Evolutionary conservation across 1,140 invertebrate genomes (phyloP).

Genomic region (Coelopa frigida): DNA sequence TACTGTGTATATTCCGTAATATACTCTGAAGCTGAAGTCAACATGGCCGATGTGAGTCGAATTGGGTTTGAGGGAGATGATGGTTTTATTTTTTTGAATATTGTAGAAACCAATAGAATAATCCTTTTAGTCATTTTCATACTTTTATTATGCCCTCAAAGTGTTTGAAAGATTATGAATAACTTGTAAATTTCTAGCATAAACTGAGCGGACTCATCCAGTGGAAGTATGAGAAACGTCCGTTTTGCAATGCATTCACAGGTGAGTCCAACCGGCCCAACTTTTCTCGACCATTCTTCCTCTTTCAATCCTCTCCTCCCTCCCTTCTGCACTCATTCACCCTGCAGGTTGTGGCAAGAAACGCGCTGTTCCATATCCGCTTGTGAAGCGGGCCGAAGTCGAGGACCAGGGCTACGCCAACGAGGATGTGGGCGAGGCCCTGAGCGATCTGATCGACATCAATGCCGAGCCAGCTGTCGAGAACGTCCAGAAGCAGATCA

Average conservation of each 20-base stretch:
- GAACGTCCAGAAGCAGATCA: conserved; percentile 64
- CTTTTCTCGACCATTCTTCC: not conserved
- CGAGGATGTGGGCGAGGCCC: conserved; percentile 50
- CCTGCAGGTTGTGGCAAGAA: conserved; percentile 61
- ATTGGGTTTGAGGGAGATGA: not conserved
- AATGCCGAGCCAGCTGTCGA: conserved; percentile 62
- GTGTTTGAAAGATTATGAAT: conserved; percentile 2
- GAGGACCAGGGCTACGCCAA: conserved; percentile 27
- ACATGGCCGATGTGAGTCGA: conserved; percentile 7
- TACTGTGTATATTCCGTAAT: conserved; percentile 3
- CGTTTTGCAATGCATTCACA: conserved; percentile 68
- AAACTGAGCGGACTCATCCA: conserved; percentile 39
- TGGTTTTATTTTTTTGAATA: not conserved
- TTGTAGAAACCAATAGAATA: not conserved
- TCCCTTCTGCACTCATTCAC: conserved; percentile 5
- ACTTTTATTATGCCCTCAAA: not conserved
- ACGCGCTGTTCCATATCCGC: conserved; percentile 47
- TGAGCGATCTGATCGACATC: conserved; percentile 56
- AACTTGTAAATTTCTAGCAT: conserved; percentile 19
- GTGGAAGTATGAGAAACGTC: conserved; percentile 52
- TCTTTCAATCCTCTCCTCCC: not conserved
- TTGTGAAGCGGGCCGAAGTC: conserved; percentile 33
- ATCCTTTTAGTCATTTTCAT: not conserved
- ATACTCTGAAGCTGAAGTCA: not conserved
- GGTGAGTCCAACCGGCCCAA: conserved; percentile 44